A percentile compares a stretch with the other conserved stretches of the same genome.
These are phyloP conservation scores for Eupithecia insigniata DNA, from an alignment of 2,888 invertebrate species.

Conservation along the genomic window DNA sequence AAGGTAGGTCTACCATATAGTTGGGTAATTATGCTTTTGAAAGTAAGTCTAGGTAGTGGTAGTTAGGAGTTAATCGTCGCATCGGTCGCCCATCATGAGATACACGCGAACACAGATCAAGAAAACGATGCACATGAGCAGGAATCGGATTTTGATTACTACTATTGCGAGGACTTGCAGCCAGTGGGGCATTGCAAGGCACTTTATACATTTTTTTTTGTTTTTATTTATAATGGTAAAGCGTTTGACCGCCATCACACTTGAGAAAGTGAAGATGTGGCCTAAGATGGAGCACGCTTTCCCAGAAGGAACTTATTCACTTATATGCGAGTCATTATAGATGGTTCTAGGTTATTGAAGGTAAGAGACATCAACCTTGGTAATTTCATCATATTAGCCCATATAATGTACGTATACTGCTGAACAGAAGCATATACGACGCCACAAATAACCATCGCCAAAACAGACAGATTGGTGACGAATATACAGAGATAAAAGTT, in stretches of 20 bases:
- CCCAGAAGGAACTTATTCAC: no score
- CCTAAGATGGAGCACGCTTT: no score
- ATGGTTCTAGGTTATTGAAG: no score
- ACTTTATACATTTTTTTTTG: slow-evolving; percentile 91
- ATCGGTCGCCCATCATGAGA: slow-evolving; percentile 87
- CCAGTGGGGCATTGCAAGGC: slow-evolving; percentile 97
- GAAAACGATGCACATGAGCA: slow-evolving; percentile 71
- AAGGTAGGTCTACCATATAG: slow-evolving; percentile 32
- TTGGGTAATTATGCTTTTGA: slow-evolving; percentile 89
- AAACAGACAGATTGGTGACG: background rate
- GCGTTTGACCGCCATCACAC: no score
- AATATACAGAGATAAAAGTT: background rate
- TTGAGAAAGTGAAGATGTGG: no score
- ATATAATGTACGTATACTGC: background rate
- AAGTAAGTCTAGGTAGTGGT: slow-evolving; percentile 14
- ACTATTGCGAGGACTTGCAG: slow-evolving; percentile 90
- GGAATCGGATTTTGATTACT: slow-evolving; percentile 87
- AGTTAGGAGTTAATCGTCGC: slow-evolving; percentile 86
- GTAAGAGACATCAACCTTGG: no score
- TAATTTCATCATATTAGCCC: no score
- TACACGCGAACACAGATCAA: slow-evolving; percentile 76
- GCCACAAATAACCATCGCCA: background rate
- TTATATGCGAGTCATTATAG: no score
- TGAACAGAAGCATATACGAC: no score
- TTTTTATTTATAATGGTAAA: no score